These are phyloP conservation scores for Criorhina ranunculi DNA, from an alignment of 2,888 invertebrate species.

Conservation along the genomic window DNA sequence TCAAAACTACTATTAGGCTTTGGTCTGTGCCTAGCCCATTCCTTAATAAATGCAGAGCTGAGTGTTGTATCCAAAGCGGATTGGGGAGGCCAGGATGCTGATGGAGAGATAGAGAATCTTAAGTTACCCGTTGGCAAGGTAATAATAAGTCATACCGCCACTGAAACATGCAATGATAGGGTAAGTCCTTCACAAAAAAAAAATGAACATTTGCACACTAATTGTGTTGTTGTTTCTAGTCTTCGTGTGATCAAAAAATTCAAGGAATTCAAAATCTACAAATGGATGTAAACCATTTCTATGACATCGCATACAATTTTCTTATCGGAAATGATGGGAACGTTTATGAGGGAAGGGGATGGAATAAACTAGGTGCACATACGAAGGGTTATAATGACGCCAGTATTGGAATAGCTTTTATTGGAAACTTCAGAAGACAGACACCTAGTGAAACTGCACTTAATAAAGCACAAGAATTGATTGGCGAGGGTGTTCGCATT, in stretches of 20 bases:
- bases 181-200: constrained; percentile 6
- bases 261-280: constrained; percentile 88
- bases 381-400: constrained; percentile 87
- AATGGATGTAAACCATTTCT: constrained; percentile 86
- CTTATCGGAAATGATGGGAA: constrained; percentile 91
- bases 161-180: constrained; percentile 85
- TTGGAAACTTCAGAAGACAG: constrained; percentile 88
- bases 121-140: constrained; percentile 85
- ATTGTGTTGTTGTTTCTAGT: constrained; percentile 81
- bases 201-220: background rate
- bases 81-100: constrained; percentile 88
- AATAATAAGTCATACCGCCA: constrained; percentile 88
- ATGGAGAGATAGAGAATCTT: constrained; percentile 79
- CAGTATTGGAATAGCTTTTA: constrained; percentile 89
- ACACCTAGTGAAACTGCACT: constrained; percentile 86
- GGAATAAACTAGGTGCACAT: constrained; percentile 88
- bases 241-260: constrained; percentile 86
- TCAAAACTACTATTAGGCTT: constrained; percentile 7
- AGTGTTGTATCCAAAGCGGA: constrained; percentile 86
- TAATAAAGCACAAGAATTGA: constrained; percentile 86
- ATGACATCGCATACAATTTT: constrained; percentile 91
- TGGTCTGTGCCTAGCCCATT: background rate
- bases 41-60: constrained; percentile 62
- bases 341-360: constrained; percentile 89
- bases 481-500: constrained; percentile 86